phyloP scores from a whole-genome alignment of 2,797 vertebrate species.

The Chiroxiphia lanceolata region DNA sequence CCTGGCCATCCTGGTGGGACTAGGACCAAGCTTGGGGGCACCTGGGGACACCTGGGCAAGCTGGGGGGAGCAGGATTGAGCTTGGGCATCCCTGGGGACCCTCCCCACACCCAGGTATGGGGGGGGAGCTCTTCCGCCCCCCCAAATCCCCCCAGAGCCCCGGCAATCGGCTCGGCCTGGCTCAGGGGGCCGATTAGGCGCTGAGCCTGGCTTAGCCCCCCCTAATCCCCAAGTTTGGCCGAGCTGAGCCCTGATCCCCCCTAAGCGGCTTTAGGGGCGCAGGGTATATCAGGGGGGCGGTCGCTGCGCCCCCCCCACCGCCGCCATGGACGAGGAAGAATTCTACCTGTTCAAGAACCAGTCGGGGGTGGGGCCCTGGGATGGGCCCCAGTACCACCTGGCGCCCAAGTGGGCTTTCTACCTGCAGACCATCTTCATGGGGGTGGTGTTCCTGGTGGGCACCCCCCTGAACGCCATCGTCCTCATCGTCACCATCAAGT shows the following conservation, averaged over 20 bases:
- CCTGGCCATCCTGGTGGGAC: neutral
- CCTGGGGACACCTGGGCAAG: neutral
- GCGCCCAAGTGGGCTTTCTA: constrained; percentile 82
- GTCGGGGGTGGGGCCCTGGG: constrained; percentile 78
- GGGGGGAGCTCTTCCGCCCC: neutral
- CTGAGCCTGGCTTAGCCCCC: neutral
- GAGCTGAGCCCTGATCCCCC: constrained; percentile 46
- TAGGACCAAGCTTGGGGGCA: neutral
- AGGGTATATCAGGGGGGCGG: constrained; percentile 25
- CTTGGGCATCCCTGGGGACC: neutral
- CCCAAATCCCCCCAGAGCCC: neutral
- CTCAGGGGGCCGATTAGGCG: neutral
- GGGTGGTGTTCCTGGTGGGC: constrained; percentile 76
- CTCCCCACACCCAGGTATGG: neutral
- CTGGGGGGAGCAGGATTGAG: neutral
- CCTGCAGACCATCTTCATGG: constrained; percentile 84
- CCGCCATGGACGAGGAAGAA: constrained; percentile 75
- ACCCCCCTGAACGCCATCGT: constrained; percentile 76
- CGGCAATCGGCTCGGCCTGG: constrained; percentile 17
- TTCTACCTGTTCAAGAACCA: constrained; percentile 82
- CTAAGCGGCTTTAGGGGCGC: constrained; percentile 52
- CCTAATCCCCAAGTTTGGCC: constrained; percentile 70
- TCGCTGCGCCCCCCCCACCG: too few species aligned
- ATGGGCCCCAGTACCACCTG: constrained; percentile 84
- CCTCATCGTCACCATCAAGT: constrained; percentile 78